Evolutionary conservation across 2,888 invertebrate species (phyloP), one percentile per base, ranked within the genome.

Genomic region (Chrysolina americana): DNA sequence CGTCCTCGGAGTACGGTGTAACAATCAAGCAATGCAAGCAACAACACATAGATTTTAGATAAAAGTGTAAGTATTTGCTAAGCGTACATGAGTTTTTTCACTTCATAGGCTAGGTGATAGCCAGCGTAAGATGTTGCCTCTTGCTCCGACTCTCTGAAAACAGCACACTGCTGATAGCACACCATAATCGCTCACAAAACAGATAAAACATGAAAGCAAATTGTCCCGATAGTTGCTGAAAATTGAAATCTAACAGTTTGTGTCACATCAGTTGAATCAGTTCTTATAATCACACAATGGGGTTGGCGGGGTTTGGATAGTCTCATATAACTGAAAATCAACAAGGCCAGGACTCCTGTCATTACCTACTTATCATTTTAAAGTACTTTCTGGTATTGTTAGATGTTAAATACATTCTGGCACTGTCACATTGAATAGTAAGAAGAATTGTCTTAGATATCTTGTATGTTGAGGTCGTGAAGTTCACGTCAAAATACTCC

Each of bases 21-120:
- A 78, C 79, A 79, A 75, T 77, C 83, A 83, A 82, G 78, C 81
- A 82, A 79, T 80, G 82, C 84, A 85, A 82, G 85, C 85, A 81
- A 80, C 81, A 84, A 83, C 78, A 83, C 76, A 82, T 77, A 81
- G 75, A 84, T 53, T 64, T 53, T 53, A 85, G 84, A 83, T 85
- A 85, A 83, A 85, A 86, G 85, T 86, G 85, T 85, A 88, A 88
- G 87, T 88, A 89, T 79, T 89, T 89, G 91, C 88, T 84, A 89
- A 90, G 92, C 96, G 94, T 97, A 98, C 98, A 98, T 98, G 94
- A 98, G 96, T 93, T 98, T 98, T 96, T 98, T 98, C 93, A 98
- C 98, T 96, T 98, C 98, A 94, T 98, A 98, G 93, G 98, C 97
- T 92, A 98, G 96, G 93, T 98, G 97, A 93, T 97, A 97, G 93